A percentile compares a stretch with the other conserved stretches of the same genome.
Conservation (phyloP, 35 echinoderm and acorn worm genomes). For the Apostichopus japonicus region DNA sequence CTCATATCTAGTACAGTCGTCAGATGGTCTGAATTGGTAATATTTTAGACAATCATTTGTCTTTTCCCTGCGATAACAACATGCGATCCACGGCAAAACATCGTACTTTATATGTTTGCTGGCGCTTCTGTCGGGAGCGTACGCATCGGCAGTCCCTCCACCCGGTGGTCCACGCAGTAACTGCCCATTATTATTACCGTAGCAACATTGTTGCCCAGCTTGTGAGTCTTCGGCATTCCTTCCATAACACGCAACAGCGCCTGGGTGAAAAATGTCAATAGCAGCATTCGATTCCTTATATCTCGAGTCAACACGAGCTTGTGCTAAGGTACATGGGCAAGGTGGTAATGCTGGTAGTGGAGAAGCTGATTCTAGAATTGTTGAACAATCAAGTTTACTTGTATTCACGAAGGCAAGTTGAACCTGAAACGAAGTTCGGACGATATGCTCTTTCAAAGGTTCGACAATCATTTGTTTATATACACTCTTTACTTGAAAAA, state of each 20-base stretch:
- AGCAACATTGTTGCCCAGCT: constrained; percentile 52
- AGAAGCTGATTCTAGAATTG: constrained; percentile 24
- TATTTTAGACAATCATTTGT: constrained; percentile 50
- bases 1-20: constrained; percentile 49
- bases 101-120: background rate
- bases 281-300: background rate
- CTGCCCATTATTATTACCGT: background rate
- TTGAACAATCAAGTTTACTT: background rate
- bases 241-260: background rate
- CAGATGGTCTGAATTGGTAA: constrained; percentile 62
- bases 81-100: constrained; percentile 36
- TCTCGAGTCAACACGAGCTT: background rate
- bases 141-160: constrained; percentile 36
- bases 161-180: background rate
- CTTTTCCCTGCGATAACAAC: constrained; percentile 15
- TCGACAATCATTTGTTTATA: background rate
- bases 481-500: constrained; percentile 15
- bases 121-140: background rate
- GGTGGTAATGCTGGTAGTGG: constrained; percentile 52
- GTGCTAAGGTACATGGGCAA: constrained; percentile 39
- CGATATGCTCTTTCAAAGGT: background rate
- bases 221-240: too few species aligned
- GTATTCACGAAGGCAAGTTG: background rate
- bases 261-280: background rate
- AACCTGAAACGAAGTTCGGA: constrained; percentile 41